Evolutionary conservation across 1,140 invertebrate species (phyloP).

Genomic region (Philotrypesis tridentata): DNA sequence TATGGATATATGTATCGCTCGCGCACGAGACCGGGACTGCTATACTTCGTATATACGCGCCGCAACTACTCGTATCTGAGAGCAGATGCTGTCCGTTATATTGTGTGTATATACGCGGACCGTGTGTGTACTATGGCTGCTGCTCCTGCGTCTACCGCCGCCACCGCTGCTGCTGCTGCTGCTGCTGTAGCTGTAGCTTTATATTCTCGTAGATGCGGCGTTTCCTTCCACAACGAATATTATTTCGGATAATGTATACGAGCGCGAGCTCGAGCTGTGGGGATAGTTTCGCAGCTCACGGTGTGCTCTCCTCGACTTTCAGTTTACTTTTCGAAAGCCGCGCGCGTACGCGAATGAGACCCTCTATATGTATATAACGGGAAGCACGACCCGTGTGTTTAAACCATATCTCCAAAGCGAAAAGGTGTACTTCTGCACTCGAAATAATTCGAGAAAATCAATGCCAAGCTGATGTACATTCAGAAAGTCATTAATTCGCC

Average conservation of each 20-base stretch:
- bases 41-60: not conserved
- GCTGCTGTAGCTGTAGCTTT: not conserved
- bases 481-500: not conserved
- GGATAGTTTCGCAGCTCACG: not conserved
- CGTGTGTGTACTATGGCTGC: not conserved
- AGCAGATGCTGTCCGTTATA: slow-evolving; percentile 70
- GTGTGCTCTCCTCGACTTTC: not conserved
- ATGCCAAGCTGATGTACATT: too few relatives aligned
- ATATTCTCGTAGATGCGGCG: not conserved
- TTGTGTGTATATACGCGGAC: slow-evolving; percentile 46
- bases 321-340: not conserved
- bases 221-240: slow-evolving; percentile 13
- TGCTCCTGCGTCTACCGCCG: too few relatives aligned
- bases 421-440: too few relatives aligned
- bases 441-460: too few relatives aligned
- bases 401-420: too few relatives aligned
- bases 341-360: slow-evolving; percentile 22
- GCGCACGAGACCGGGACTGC: not conserved
- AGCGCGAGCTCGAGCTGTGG: not conserved
- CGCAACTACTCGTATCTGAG: slow-evolving; percentile 21
- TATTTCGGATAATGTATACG: slow-evolving; percentile 11
- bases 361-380: too few relatives aligned
- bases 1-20: slow-evolving; percentile 53
- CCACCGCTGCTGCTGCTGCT: not conserved
- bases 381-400: too few relatives aligned